Conservation (phyloP, 2,888 invertebrate species). For the Eupelmus urozonus region DNA sequence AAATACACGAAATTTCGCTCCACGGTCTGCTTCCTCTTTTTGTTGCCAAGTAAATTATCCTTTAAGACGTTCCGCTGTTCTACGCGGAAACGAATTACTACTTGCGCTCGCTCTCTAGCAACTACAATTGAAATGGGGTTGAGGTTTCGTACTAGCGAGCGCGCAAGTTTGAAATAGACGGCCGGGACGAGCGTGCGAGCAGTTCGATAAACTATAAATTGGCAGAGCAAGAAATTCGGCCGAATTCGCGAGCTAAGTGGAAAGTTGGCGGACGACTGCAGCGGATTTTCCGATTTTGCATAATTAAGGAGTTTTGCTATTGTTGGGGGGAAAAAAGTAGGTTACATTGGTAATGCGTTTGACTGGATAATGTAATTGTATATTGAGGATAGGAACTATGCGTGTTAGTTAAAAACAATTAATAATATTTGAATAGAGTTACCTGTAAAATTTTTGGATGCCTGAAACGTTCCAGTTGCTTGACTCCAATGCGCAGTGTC, state of each 20-base stretch:
- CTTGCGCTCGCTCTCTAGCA: conserved; percentile 10
- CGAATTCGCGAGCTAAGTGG: conserved; percentile 14
- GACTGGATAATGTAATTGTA: too few relatives aligned
- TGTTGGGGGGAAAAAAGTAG: too few relatives aligned
- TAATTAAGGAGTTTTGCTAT: neutral
- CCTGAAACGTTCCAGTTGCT: conserved; percentile 88
- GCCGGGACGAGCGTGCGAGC: neutral
- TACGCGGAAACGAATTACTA: conserved; percentile 27
- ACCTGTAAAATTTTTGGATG: conserved; percentile 89
- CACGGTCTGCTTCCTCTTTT: neutral
- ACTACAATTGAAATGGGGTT: conserved; percentile 49
- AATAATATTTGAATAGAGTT: conserved; percentile 19
- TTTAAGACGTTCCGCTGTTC: conserved; percentile 27
- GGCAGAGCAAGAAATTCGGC: conserved; percentile 16
- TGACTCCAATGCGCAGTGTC: conserved; percentile 87
- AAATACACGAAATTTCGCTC: conserved; percentile 27
- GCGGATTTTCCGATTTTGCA: neutral
- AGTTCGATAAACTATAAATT: conserved; percentile 49
- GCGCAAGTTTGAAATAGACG: conserved; percentile 13
- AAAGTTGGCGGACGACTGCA: neutral
- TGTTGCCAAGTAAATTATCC: conserved; percentile 41
- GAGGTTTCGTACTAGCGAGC: conserved; percentile 15
- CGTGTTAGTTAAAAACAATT: neutral
- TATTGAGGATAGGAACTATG: too few relatives aligned
- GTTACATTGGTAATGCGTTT: too few relatives aligned